Conservation (phyloP, 2,888 invertebrate genomes). For the Sepiola atlantica region DNA sequence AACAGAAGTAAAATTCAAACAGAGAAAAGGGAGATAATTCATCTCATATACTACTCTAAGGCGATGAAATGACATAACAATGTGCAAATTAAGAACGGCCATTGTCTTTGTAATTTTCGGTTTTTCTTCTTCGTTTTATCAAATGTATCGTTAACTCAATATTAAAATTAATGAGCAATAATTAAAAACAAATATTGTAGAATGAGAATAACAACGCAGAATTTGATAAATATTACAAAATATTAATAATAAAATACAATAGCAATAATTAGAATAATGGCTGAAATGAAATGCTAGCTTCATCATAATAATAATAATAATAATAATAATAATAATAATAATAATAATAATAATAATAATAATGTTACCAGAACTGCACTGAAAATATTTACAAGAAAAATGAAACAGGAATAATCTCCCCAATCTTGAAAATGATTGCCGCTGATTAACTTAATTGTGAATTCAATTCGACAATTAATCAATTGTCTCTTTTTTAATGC, state of each 20-base stretch:
- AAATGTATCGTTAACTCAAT: constrained; percentile 9
- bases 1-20: background rate
- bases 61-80: background rate
- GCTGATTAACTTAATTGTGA: background rate
- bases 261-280: background rate
- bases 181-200: background rate
- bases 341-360: background rate
- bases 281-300: background rate
- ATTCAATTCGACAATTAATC: background rate
- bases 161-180: background rate
- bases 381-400: background rate
- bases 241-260: background rate
- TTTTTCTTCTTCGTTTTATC: background rate
- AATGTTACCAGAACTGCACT: too few species aligned
- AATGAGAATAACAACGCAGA: background rate
- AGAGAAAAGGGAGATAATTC: background rate
- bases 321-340: background rate
- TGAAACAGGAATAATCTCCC: background rate
- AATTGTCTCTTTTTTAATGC: background rate
- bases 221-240: constrained; percentile 10
- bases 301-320: background rate
- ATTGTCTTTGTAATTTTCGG: background rate
- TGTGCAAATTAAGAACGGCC: background rate
- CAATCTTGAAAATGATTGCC: background rate
- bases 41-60: background rate